Percentiles rank a stretch among this genome's conserved stretches.
These are phyloP conservation scores for Porites australiensis DNA, from an alignment of 64 coral and sea anemone species.

Conservation along the genomic window DNA sequence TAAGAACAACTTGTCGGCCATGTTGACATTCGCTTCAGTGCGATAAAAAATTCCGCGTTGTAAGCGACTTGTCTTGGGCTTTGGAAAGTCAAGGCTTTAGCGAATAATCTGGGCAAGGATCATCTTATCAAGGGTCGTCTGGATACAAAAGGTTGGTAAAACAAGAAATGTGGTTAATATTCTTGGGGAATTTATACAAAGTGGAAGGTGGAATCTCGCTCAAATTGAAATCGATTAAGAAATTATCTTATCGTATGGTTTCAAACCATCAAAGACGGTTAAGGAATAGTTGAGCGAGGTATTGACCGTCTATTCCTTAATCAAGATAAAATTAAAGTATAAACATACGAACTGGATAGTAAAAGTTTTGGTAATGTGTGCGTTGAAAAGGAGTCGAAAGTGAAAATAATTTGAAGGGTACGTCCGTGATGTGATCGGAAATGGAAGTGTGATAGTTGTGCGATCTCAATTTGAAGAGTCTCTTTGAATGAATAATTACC, in stretches of 20 bases:
- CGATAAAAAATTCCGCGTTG: not conserved
- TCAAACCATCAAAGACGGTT: not conserved
- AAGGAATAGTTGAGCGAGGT: not conserved
- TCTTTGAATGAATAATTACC: no score
- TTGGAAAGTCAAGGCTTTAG: not conserved
- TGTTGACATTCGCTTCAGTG: not conserved
- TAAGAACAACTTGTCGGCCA: slow-evolving; percentile 10
- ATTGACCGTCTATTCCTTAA: slow-evolving; percentile 16
- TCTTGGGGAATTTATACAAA: not conserved
- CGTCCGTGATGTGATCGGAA: no score
- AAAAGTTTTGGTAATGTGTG: not conserved
- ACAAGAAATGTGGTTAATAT: not conserved
- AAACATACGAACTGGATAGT: not conserved
- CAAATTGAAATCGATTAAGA: no score
- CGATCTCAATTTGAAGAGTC: no score
- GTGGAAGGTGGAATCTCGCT: not conserved
- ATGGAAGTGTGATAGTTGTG: no score
- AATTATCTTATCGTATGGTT: no score
- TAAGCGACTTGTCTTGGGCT: not conserved
- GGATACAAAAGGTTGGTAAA: slow-evolving; percentile 15
- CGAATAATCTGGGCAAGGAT: not conserved
- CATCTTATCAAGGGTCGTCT: not conserved
- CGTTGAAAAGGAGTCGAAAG: not conserved
- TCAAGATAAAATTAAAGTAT: not conserved
- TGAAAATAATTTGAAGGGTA: no score